Conservation (phyloP, 1,140 invertebrate species). For the Temnothorax curvispinosus region DNA sequence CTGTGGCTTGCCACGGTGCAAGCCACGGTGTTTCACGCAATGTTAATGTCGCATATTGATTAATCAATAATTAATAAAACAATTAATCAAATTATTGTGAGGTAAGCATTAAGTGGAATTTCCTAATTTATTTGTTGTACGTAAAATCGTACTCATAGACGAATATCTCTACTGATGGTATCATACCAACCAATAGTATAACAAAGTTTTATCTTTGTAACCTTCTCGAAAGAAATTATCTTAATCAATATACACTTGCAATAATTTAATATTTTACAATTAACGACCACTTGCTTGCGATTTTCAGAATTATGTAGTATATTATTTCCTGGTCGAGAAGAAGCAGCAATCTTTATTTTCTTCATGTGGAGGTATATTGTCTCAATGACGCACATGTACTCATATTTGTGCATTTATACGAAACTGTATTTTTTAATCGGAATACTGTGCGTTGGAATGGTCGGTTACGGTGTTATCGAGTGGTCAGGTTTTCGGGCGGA, state of each 20-base stretch:
- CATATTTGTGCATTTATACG: constrained; percentile 91
- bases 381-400: constrained; percentile 93
- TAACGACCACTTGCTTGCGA: not conserved
- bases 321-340: constrained; percentile 93
- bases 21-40: too few species aligned
- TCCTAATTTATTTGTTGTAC: constrained; percentile 1
- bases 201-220: not conserved
- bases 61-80: too few species aligned
- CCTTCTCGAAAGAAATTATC: too few species aligned
- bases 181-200: not conserved
- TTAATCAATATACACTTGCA: not conserved
- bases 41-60: too few species aligned
- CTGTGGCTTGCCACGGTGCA: too few species aligned
- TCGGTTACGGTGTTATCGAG: constrained; percentile 88
- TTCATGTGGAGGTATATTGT: constrained; percentile 96
- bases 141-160: constrained; percentile 2
- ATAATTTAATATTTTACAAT: not conserved
- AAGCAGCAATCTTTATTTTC: constrained; percentile 97
- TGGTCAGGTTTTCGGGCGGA: constrained; percentile 61
- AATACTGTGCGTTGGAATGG: constrained; percentile 90
- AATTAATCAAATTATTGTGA: not conserved
- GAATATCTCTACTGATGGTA: not conserved
- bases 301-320: constrained; percentile 94
- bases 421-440: constrained; percentile 92
- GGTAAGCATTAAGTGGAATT: not conserved